A percentile compares a stretch with the other conserved stretches of the same genome.
Conservation (phyloP, 2,113 vertebrate genomes). For the Archocentrus centrarchus region DNA sequence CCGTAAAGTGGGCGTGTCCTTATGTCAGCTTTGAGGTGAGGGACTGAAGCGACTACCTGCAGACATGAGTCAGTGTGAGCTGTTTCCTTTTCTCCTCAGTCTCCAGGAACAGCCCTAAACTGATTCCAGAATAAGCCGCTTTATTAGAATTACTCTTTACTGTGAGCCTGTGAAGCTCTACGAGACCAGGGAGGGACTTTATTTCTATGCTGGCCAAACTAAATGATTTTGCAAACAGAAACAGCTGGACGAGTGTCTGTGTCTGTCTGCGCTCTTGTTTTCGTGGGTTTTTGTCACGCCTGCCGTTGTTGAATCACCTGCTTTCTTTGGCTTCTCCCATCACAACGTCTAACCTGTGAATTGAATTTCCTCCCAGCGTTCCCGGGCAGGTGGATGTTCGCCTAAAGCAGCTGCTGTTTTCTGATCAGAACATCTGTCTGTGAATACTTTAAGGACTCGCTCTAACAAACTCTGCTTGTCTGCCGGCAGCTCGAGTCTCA, state of each 20-base stretch:
- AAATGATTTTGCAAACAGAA: neutral
- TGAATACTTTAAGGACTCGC: neutral
- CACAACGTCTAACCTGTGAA: neutral
- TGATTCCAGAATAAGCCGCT: too few species aligned
- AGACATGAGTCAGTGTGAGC: neutral
- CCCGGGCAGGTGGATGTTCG: neutral
- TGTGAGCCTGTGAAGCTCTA: neutral
- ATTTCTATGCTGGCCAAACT: neutral
- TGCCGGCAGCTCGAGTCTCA: neutral
- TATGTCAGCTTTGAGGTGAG: neutral
- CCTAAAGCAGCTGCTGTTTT: conserved; percentile 7
- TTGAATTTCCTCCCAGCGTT: neutral
- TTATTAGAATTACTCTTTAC: neutral
- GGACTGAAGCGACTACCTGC: neutral
- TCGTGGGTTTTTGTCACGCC: fast-evolving
- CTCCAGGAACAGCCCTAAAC: neutral
- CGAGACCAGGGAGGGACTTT: neutral
- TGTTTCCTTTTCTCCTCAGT: neutral
- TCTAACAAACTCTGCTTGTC: neutral
- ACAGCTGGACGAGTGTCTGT: neutral
- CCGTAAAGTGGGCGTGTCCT: neutral
- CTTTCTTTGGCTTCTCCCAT: neutral
- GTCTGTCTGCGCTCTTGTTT: neutral
- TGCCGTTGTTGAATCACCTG: neutral
- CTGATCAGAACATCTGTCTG: conserved; percentile 4